A percentile compares a stretch with the other conserved stretches of the same genome.
Evolutionary conservation across 1,140 invertebrate genomes (phyloP).

Genomic region (Apocrypta bakeri): DNA sequence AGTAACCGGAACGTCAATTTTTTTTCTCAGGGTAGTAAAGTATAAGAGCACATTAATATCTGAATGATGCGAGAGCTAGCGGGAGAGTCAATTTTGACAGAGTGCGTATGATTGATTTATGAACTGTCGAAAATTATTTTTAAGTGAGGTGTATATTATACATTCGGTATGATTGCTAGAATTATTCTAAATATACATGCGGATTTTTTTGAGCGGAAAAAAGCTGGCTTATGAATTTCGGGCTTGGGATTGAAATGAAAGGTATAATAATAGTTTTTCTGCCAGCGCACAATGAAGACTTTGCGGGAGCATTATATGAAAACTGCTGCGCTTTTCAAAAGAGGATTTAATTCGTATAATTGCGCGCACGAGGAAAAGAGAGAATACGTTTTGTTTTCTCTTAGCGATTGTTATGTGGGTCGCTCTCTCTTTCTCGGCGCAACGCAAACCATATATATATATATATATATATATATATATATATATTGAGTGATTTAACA

Average conservation of each 20-base stretch:
- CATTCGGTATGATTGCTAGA: background rate
- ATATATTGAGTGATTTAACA: background rate
- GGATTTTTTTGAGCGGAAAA: background rate
- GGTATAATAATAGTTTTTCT: background rate
- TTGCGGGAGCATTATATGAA: background rate
- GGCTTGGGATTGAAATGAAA: background rate
- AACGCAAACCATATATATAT: too few species aligned
- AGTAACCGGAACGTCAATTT: too few species aligned
- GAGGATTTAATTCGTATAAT: constrained; percentile 2
- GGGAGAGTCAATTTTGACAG: background rate
- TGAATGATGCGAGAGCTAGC: background rate
- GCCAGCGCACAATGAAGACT: background rate
- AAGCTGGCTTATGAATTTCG: background rate
- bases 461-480: too few species aligned
- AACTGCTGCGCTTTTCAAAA: constrained; percentile 1
- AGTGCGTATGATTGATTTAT: constrained; percentile 3
- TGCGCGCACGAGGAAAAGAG: background rate
- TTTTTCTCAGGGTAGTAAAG: too few species aligned
- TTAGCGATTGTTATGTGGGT: background rate
- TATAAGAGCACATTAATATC: too few species aligned
- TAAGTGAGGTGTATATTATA: background rate
- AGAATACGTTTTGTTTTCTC: background rate
- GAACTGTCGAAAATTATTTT: background rate
- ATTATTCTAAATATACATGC: background rate
- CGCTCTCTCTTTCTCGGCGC: background rate